These are phyloP conservation scores for Drosophila subquinaria DNA, from an alignment of 2,888 invertebrate species.

Conservation along the genomic window DNA sequence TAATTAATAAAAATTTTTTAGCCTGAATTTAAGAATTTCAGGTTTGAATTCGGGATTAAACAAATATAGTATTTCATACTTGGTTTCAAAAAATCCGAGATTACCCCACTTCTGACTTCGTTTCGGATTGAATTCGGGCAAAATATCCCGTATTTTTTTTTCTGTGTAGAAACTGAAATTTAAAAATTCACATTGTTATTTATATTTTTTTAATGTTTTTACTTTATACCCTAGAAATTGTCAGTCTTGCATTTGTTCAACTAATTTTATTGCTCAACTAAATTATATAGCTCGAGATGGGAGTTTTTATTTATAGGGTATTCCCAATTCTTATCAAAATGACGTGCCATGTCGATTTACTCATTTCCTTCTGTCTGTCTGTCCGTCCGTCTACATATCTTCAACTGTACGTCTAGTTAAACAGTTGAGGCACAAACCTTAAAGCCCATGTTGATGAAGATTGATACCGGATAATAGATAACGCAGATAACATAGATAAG, in stretches of 20 bases:
- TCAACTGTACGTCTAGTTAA: background rate
- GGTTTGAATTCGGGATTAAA: too few species aligned
- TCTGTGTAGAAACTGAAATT: background rate
- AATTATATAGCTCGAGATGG: background rate
- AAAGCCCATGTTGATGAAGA: constrained; percentile 25
- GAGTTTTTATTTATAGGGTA: background rate
- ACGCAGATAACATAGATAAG: background rate
- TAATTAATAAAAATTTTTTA: too few species aligned
- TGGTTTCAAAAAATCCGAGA: too few species aligned
- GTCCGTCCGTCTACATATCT: background rate
- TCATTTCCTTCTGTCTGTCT: constrained; percentile 8
- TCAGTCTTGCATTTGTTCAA: too few species aligned
- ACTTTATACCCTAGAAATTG: too few species aligned
- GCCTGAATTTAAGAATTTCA: too few species aligned
- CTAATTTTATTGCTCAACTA: too few species aligned
- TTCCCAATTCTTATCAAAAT: constrained; percentile 15
- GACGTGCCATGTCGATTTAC: constrained; percentile 6
- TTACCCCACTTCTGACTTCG: too few species aligned
- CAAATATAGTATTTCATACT: too few species aligned
- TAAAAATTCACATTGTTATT: too few species aligned
- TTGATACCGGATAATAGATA: constrained; percentile 13
- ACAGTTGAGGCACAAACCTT: background rate
- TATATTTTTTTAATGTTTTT: background rate
- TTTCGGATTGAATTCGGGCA: too few species aligned
- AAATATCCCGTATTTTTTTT: too few species aligned